Base-by-base conservation (phyloP, 2,113 vertebrate species). In the Archilochus colubris region DNA sequence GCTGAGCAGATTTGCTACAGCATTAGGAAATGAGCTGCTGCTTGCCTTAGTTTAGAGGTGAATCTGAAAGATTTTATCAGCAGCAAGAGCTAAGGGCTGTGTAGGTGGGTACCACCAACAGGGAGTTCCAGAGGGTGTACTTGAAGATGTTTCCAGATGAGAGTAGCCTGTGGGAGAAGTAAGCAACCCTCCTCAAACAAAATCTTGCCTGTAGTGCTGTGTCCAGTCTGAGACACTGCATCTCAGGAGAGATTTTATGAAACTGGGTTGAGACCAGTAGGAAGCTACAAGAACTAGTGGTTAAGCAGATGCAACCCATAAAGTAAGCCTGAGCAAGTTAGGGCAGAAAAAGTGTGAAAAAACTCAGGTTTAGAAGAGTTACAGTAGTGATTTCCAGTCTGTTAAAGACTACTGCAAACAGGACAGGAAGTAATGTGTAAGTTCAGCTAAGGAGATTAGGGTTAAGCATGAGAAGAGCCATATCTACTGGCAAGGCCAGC, bases 1-100 rank as follows among this genome's bases (percentile, higher is more conserved):
- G 68, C 73, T 92, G 91, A 94, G 80, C 61, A 83, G 89, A 96
- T 96, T 94, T 95, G 76, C 89, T 83, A 19, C 83, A 73, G 88
- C 94, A 84, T 90, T 91, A 86, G 88, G 90, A 95, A 90, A 83
- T 86, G 76, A 95, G 86, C 80, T 78, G 85, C 85, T 83, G 73
- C 80, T 94, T 90, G 92, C 61, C 76, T 81, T 82, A 92, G 43
- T 91, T 95, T 81, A 91, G 86, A 90, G 86, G 73, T 93, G 86
- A 94, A 91, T 86, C 78, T 53, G 69, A 86, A 94, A 90, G 91
- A 88, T 88, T 58, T 18, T 86, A 59, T 91, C 95, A 88, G 82
- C 51, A 70, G 43, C 33, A 55, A 70, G 64, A 95, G 44, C 75
- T 51, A 44, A 57, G 48, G 0, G 0, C 61, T 72, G 8, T 50